Evolutionary conservation across 2,888 invertebrate species (phyloP).

Genomic region (Escarpia spicata): DNA sequence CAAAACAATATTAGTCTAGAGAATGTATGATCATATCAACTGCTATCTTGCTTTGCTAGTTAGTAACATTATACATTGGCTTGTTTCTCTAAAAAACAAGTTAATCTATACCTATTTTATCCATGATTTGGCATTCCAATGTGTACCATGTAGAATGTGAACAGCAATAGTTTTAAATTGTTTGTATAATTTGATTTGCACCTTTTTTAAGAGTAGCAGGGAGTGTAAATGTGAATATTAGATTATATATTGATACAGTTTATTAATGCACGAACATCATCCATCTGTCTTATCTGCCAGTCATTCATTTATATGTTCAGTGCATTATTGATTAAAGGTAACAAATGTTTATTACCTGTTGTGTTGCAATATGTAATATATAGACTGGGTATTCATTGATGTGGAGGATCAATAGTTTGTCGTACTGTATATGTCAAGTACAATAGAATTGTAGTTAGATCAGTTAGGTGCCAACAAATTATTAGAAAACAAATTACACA

Average conservation of each 20-base stretch:
- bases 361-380: not conserved
- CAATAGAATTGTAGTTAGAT: too few species aligned
- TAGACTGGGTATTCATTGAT: not conserved
- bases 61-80: not conserved
- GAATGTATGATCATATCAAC: not conserved
- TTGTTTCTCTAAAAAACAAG: not conserved
- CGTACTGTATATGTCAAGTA: not conserved
- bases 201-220: not conserved
- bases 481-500: too few species aligned
- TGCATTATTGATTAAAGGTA: not conserved
- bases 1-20: not conserved
- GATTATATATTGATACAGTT: slow-evolving; percentile 5
- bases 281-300: not conserved
- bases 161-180: not conserved
- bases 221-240: not conserved
- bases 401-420: not conserved
- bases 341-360: not conserved
- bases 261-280: not conserved
- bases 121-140: not conserved
- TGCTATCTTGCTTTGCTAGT: not conserved
- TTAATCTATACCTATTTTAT: not conserved
- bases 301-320: not conserved
- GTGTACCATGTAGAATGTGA: not conserved
- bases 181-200: slow-evolving; percentile 13
- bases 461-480: too few species aligned